phyloP scores from a whole-genome alignment of 1,140 invertebrate species.

The Lepidotrigona ventralis region DNA sequence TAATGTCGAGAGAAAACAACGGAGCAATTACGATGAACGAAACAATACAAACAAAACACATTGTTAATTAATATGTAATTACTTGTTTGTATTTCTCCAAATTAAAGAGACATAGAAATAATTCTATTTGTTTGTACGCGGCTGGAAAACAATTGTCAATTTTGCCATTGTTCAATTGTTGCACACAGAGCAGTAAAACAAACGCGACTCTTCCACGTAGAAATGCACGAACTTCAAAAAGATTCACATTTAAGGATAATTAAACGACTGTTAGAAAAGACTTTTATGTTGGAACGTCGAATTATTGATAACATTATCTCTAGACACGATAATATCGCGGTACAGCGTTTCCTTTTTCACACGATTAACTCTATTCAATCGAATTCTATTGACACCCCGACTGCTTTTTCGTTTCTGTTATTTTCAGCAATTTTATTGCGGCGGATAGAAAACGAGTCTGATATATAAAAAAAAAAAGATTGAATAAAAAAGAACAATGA shows the following conservation, averaged over 20 bases:
- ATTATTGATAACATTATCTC: conserved; percentile 3
- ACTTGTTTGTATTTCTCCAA: background rate
- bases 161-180: background rate
- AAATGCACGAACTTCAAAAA: background rate
- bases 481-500: background rate
- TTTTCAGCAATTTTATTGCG: conserved; percentile 3
- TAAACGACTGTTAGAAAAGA: background rate
- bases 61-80: background rate
- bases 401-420: background rate
- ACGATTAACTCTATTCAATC: conserved; percentile 1
- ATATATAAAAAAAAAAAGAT: background rate
- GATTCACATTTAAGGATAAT: background rate
- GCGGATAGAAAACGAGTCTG: background rate
- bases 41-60: background rate
- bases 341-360: background rate
- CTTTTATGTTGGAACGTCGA: background rate
- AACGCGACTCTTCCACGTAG: background rate
- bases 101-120: too few species aligned
- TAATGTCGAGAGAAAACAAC: background rate
- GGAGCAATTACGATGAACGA: background rate
- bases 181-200: background rate
- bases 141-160: background rate
- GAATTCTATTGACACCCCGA: background rate
- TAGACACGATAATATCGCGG: background rate
- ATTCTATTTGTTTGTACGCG: background rate